Conservation (phyloP, 2,888 invertebrate genomes). For the Piscicola geometra region DNA sequence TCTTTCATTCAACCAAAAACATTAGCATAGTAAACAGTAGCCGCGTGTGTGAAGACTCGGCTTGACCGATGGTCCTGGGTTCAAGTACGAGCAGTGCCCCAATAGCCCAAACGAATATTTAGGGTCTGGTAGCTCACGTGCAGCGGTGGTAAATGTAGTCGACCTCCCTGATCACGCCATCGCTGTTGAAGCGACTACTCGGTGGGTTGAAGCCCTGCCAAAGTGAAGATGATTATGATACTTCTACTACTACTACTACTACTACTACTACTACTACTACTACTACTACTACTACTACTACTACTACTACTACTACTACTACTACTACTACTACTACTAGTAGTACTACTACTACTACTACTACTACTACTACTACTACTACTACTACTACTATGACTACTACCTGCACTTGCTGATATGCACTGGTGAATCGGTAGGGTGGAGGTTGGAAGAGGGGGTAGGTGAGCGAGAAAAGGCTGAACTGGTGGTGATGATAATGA, state of each 20-base stretch:
- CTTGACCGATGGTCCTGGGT: no score
- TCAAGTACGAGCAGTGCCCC: no score
- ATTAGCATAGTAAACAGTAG: no score
- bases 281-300: neutral
- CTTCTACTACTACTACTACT: neutral
- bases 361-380: slow-evolving; percentile 4
- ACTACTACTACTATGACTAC: neutral
- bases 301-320: neutral
- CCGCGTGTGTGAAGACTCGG: no score
- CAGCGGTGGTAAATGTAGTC: slow-evolving; percentile 51
- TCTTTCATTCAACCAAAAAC: no score
- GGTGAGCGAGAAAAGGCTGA: neutral
- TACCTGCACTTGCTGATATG: slow-evolving; percentile 7
- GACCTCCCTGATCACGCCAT: slow-evolving; percentile 45
- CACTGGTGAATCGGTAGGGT: neutral
- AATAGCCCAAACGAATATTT: no score
- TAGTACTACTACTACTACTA: neutral
- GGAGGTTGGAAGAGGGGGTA: neutral
- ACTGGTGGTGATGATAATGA: neutral
- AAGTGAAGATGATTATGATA: slow-evolving; percentile 7
- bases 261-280: neutral
- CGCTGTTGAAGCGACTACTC: slow-evolving; percentile 42
- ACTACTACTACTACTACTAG: neutral
- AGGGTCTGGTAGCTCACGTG: no score
- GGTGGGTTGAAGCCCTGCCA: slow-evolving; percentile 50